phyloP scores from a whole-genome alignment of 2,888 invertebrate species.

The Petrolisthes cinctipes region DNA sequence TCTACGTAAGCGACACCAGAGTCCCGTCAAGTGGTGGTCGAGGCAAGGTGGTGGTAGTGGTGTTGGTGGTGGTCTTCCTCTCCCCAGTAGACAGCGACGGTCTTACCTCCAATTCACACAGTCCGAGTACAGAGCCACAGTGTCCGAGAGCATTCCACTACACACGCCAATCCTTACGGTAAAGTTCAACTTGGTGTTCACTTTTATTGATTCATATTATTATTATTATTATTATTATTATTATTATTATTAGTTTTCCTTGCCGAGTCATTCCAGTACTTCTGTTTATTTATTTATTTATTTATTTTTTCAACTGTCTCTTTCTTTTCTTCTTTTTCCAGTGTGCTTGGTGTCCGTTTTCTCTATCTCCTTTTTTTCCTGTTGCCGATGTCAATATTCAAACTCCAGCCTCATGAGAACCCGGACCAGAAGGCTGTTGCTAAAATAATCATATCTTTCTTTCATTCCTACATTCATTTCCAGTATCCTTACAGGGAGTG shows the following conservation, averaged over 20 bases:
- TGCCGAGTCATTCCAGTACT: too few species aligned
- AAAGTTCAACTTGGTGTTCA: background rate
- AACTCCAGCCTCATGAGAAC: too few species aligned
- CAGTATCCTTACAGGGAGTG: too few species aligned
- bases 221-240: background rate
- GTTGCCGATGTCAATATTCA: too few species aligned
- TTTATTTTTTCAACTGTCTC: too few species aligned
- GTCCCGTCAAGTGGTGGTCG: background rate
- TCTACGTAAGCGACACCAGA: conserved; percentile 29
- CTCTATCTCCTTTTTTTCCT: too few species aligned
- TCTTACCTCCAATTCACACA: conserved; percentile 37
- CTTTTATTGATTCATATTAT: background rate
- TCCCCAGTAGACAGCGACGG: background rate
- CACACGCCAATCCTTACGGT: conserved; percentile 44
- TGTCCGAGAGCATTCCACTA: conserved; percentile 31
- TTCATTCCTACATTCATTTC: too few species aligned
- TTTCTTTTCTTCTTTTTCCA: background rate
- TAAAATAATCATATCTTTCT: too few species aligned
- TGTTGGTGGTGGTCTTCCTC: too few species aligned
- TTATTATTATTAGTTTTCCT: background rate
- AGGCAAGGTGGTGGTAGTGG: background rate
- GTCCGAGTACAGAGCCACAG: conserved; percentile 39
- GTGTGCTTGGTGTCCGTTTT: too few species aligned
- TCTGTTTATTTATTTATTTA: too few species aligned
- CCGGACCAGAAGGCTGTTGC: too few species aligned